Conservation (phyloP, 2,797 vertebrate species). For the Brachyalestes nurse region DNA sequence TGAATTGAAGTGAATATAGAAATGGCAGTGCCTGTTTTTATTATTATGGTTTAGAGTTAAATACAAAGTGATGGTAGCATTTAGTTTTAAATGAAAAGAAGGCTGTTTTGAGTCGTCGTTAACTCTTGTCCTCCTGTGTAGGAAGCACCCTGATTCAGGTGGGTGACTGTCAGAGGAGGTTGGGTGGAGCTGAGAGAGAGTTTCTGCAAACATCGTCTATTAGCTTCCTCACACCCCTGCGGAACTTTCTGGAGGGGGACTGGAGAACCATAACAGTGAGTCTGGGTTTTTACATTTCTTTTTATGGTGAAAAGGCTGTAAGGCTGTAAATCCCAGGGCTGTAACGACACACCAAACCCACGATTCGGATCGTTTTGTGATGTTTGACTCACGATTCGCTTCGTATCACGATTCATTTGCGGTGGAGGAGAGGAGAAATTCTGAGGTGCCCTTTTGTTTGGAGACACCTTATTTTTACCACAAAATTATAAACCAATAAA, state of each 20-base stretch:
- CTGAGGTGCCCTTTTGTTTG: too few relatives aligned
- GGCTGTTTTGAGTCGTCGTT: background rate
- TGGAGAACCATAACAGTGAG: slow-evolving; percentile 94
- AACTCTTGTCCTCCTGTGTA: slow-evolving; percentile 59
- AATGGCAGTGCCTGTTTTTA: background rate
- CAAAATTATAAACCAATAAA: too few relatives aligned
- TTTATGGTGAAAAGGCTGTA: too few relatives aligned
- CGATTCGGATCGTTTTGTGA: too few relatives aligned
- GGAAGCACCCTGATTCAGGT: slow-evolving; percentile 90
- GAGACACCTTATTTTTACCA: too few relatives aligned
- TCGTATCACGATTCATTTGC: too few relatives aligned
- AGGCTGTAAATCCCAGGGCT: too few relatives aligned
- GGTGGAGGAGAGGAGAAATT: too few relatives aligned
- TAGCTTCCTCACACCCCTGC: slow-evolving; percentile 89
- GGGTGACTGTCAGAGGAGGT: slow-evolving; percentile 85
- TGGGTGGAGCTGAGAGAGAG: slow-evolving; percentile 87
- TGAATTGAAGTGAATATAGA: background rate
- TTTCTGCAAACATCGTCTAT: slow-evolving; percentile 88
- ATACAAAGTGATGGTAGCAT: background rate
- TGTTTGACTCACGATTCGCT: too few relatives aligned
- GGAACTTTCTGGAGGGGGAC: slow-evolving; percentile 95
- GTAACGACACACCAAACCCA: too few relatives aligned
- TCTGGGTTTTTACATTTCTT: slow-evolving; percentile 19
- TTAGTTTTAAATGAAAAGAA: background rate
- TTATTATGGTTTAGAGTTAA: background rate